Base-by-base conservation (phyloP, 1,140 invertebrate genomes). In the Choristoneura fumiferana region DNA sequence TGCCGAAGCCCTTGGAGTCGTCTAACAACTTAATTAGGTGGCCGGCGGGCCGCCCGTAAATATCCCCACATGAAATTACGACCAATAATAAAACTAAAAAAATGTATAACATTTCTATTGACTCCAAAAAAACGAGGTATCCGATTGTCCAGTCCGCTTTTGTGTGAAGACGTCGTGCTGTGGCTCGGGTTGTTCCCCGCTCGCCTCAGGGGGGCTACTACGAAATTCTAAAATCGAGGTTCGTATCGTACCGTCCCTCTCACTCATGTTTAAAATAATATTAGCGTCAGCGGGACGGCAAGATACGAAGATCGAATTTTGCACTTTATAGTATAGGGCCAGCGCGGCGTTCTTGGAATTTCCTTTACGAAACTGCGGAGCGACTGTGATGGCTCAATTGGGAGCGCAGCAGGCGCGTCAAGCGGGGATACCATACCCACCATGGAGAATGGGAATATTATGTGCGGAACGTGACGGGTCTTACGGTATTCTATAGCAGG, bases 11-110 rank as follows among this genome's bases (percentile, higher is more conserved):
- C 67, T 67, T 63, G 59, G 71, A 82, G 73, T 78, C 71, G 69
- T 73, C 78, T 85, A 88, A 86, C 82, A 88, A 86, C 85, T 88
- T 88, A 86, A 88, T 88, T 88, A 86, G 76, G 78, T 81, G 82
- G 78, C 72, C 83, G 73, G 69, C n/a, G 75, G n/a, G 83, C 76
- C 72, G 78, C 73, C 80, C 83, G 78, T 87, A 88, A 87, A 88
- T 88, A 88, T 85, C 71, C 78, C 73, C 65, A 87, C 78, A 81
- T 87, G 72, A 88, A 88, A 87, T 88, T 84, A 87, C 79, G 82
- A 81, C 82, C 81, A 5, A 49, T 49, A 79, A 88, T 85, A 88
- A 88, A 87, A 84, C 63, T 69, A 85, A 85, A 85, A 78, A 86
- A 85, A 81, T 80, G 76, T 83, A 86, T 82, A 83, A 85, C 79